Percentiles rank a stretch among this genome's conserved stretches.
These are phyloP conservation scores for Dyspetes luteomarginatus DNA, from an alignment of 2,888 invertebrate genomes.

Conservation along the genomic window DNA sequence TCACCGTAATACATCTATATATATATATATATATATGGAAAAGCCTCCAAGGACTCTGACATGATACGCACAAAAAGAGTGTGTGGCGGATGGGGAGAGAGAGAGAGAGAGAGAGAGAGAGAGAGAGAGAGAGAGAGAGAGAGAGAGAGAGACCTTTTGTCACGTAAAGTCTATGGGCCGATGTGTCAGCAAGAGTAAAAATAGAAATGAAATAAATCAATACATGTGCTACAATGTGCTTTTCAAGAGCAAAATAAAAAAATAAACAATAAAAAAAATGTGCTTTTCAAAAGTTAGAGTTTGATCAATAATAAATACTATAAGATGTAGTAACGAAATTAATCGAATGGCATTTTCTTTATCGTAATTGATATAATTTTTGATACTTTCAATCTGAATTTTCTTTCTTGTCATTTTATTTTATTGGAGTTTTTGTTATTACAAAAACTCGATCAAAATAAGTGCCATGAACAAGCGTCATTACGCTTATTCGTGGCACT, in stretches of 20 bases:
- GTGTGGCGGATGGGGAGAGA: background rate
- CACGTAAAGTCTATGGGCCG: conserved; percentile 27
- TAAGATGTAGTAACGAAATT: too few relatives aligned
- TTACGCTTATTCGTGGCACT: too few relatives aligned
- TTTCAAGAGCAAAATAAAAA: conserved; percentile 4
- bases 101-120: conserved; percentile 2
- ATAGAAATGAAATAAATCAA: conserved; percentile 53
- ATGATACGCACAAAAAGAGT: conserved; percentile 31
- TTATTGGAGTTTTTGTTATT: background rate
- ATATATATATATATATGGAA: background rate
- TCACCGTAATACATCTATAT: conserved; percentile 40
- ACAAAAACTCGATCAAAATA: too few relatives aligned
- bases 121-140: background rate
- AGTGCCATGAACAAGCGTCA: too few relatives aligned
- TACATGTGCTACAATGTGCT: conserved; percentile 32
- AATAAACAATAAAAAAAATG: background rate
- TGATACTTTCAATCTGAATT: too few relatives aligned
- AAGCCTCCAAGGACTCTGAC: conserved; percentile 50
- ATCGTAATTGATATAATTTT: too few relatives aligned
- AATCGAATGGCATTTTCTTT: too few relatives aligned
- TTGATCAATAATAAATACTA: too few relatives aligned
- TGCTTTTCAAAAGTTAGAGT: too few relatives aligned
- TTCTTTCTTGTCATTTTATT: background rate
- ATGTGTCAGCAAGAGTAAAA: conserved; percentile 54
- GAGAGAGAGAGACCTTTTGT: conserved; percentile 7